phyloP scores from a whole-genome alignment of 2,113 vertebrate genomes.

The Stigmatopora argus region DNA sequence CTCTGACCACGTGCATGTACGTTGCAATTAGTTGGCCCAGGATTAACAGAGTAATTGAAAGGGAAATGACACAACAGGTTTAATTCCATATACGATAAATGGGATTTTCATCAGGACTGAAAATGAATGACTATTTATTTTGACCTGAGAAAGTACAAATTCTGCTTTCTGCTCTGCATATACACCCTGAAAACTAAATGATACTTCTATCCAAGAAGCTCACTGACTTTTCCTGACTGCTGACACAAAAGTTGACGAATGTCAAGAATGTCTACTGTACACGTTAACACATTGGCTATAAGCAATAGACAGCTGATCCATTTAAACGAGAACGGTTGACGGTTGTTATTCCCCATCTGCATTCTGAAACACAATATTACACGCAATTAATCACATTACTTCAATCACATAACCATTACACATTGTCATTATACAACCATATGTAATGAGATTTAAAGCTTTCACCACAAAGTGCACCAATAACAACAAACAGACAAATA shows the following conservation, averaged over 20 bases:
- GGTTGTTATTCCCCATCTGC: no score
- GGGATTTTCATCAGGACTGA: neutral
- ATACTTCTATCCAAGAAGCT: constrained; percentile 31
- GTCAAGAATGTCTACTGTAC: neutral
- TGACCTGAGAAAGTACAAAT: neutral
- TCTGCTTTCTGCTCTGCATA: constrained; percentile 4
- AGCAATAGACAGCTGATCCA: no score
- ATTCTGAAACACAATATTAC: no score
- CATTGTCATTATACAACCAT: no score
- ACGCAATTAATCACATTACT: no score
- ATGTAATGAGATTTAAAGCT: no score
- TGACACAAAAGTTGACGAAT: neutral
- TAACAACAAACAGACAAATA: no score
- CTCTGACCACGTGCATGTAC: constrained; percentile 8
- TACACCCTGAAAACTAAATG: constrained; percentile 15
- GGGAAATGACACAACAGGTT: constrained; percentile 3
- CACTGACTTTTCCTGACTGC: constrained; percentile 13
- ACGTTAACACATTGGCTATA: no score
- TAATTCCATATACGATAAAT: neutral
- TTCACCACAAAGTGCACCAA: no score
- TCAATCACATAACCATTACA: no score
- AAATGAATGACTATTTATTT: neutral
- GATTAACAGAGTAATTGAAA: constrained; percentile 12
- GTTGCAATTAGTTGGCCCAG: constrained; percentile 21
- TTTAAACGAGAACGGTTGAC: no score